Base-by-base conservation (phyloP, 2,113 vertebrate genomes). In the Macrotis lagotis region DNA sequence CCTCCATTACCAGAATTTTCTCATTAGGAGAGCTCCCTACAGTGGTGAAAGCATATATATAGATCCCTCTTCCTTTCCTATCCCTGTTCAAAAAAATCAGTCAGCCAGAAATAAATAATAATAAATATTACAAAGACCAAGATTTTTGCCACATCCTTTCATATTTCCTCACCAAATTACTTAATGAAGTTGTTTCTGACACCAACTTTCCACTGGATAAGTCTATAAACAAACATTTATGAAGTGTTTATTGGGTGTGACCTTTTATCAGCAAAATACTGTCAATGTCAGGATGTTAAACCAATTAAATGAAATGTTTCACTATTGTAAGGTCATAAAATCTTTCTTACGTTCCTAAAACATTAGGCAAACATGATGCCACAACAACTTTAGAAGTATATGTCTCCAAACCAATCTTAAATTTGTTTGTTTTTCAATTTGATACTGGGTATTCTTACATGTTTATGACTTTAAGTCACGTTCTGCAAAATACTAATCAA, bases 191-290 rank as follows among this genome's bases (percentile, higher is more conserved):
- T 52, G 47, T 16, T 52, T 90, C n/a, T 74, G 55, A 92, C 91
- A 94, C 8, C 48, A 37, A 66, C n/a, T 1, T 91, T 25, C 3
- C 10, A 49, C 51, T 95, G n/a, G 7, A 22, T 74, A 12, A n/a
- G 6, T 24, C 53, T 28, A 55, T 26, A 1, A 44, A 44, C 37
- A 83, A 83, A n/a, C 7, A 83, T 44, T 66, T 83, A 44, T n/a
- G 44, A 83, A 44, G 16, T 83, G 19, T 83, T 83, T 24, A 83
- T 12, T 16, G 19, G 6, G n/a, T 83, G 66, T 7, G 19, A 74
- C 51, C 59, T 95, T 92, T 93, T 48, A 89, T 31, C 1, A 94
- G 24, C 25, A 95, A 51, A 94, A 92, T 16, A 90, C 9, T 92
- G n/a, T 11, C 88, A 95, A 66, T 51, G 47, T 53, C 44, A 5